Percentiles rank a stretch among this genome's conserved stretches.
These are phyloP conservation scores for Mayetiola destructor DNA, from an alignment of 2,888 invertebrate species.

Conservation along the genomic window DNA sequence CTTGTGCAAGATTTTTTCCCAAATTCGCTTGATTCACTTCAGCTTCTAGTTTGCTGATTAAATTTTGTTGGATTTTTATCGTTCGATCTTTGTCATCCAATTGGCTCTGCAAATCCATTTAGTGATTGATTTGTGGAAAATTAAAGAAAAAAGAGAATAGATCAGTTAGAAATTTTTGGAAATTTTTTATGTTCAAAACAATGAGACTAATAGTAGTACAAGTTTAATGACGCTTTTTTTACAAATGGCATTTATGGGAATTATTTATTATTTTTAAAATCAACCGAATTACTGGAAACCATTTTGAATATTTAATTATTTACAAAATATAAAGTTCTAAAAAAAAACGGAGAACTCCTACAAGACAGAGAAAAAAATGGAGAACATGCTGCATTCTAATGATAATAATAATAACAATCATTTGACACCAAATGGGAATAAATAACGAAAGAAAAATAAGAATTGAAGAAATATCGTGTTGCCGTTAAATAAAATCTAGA, in stretches of 20 bases:
- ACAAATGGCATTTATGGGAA: no score
- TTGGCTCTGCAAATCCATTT: constrained; percentile 49
- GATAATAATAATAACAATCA: no score
- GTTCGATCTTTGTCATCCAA: constrained; percentile 73
- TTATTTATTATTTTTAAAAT: no score
- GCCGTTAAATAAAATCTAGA: no score
- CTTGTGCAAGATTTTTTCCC: constrained; percentile 32
- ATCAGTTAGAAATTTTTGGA: constrained; percentile 19
- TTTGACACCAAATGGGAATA: not conserved
- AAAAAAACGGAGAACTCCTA: no score
- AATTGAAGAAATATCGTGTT: not conserved
- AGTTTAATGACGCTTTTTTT: no score
- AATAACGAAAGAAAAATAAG: not conserved
- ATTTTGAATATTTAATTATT: no score
- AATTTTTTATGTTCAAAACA: not conserved
- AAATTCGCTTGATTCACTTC: constrained; percentile 31
- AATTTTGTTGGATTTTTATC: constrained; percentile 64
- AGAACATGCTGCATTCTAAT: no score
- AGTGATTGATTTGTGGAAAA: constrained; percentile 22
- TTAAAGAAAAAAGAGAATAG: constrained; percentile 15
- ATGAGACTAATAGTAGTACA: not conserved
- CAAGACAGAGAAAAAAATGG: no score
- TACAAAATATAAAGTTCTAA: no score
- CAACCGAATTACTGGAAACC: no score
- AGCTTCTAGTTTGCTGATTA: constrained; percentile 46